These are phyloP conservation scores for Oasisia sp. DNA, from an alignment of 2,888 invertebrate genomes.

Conservation along the genomic window DNA sequence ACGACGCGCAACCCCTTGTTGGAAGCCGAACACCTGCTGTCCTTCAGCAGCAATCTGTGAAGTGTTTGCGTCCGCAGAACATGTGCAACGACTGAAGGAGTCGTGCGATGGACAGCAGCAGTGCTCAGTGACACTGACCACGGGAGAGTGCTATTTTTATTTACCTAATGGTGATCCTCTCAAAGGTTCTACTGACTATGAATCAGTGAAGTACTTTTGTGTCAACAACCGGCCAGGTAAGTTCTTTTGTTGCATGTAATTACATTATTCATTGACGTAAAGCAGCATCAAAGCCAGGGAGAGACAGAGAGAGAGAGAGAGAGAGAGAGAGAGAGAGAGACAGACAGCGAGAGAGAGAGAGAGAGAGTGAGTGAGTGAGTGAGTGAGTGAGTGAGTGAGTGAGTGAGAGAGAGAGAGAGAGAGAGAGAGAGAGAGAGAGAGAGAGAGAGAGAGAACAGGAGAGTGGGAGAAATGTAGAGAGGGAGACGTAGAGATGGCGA, in stretches of 20 bases:
- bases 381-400: too few species aligned
- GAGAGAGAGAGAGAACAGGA: too few species aligned
- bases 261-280: background rate
- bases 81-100: background rate
- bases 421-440: too few species aligned
- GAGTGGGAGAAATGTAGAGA: too few species aligned
- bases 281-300: too few species aligned
- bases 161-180: background rate
- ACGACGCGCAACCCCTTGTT: background rate
- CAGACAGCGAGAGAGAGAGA: too few species aligned
- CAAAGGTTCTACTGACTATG: background rate
- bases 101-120: background rate
- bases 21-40: background rate
- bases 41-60: background rate
- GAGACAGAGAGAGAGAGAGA: too few species aligned
- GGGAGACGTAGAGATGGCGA: too few species aligned
- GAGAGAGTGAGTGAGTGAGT: too few species aligned
- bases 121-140: background rate
- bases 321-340: too few species aligned
- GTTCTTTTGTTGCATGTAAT: background rate
- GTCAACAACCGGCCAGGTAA: background rate
- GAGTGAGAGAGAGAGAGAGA: too few species aligned
- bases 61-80: background rate
- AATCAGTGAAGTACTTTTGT: background rate
- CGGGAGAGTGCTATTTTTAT: background rate